phyloP scores from a whole-genome alignment of 2,888 invertebrate species.

The Oxytorus armatus region DNA sequence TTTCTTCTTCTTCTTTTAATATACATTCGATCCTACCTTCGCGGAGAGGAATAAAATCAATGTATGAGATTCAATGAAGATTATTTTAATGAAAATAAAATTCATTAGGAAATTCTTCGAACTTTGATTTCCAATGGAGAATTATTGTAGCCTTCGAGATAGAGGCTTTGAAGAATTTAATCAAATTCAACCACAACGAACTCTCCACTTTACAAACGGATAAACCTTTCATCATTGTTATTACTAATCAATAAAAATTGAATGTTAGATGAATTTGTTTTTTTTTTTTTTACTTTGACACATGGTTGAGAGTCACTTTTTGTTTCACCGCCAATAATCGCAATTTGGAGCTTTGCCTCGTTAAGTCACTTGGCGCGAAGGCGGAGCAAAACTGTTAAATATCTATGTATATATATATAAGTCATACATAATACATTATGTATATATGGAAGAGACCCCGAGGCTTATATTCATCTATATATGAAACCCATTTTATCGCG shows the following conservation, averaged over 20 bases:
- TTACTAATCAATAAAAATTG: too few species aligned
- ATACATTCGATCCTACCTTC: neutral
- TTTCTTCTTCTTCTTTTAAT: neutral
- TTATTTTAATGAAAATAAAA: too few species aligned
- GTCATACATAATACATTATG: neutral
- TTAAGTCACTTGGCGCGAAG: constrained; percentile 75
- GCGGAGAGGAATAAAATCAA: too few species aligned
- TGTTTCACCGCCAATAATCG: constrained; percentile 40
- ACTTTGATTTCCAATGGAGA: too few species aligned
- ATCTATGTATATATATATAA: constrained; percentile 16
- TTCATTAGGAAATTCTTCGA: too few species aligned
- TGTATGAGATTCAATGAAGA: too few species aligned
- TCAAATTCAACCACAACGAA: too few species aligned
- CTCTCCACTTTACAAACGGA: too few species aligned
- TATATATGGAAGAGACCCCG: constrained; percentile 16
- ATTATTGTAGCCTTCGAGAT: too few species aligned
- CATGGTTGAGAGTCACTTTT: constrained; percentile 55
- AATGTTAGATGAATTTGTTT: too few species aligned
- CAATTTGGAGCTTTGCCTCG: constrained; percentile 59
- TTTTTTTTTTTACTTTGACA: neutral
- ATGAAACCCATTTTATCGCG: constrained; percentile 71
- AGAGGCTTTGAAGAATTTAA: too few species aligned
- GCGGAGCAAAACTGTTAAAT: constrained; percentile 76
- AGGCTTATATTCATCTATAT: constrained; percentile 19
- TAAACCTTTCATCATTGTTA: too few species aligned